Evolutionary conservation across 2,113 vertebrate species (phyloP).

Genomic region (Platanista minor): DNA sequence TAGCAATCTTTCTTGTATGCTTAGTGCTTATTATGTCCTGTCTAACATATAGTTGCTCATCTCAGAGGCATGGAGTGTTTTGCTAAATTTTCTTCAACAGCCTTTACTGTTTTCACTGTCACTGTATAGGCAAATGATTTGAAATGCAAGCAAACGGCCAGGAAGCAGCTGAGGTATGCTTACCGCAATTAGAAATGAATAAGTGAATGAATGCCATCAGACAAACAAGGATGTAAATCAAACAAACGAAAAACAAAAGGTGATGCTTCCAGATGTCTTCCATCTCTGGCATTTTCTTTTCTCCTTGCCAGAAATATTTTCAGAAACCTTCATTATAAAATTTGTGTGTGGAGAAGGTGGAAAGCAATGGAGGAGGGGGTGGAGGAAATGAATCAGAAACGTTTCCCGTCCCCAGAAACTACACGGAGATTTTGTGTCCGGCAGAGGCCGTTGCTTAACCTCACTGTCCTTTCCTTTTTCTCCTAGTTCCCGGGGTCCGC

Average conservation of each 20-base stretch:
- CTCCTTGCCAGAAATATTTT: background rate
- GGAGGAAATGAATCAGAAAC: background rate
- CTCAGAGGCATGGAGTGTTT: background rate
- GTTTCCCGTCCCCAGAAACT: background rate
- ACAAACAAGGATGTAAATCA: background rate
- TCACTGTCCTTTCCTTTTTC: background rate
- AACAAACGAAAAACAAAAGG: background rate
- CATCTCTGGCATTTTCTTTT: background rate
- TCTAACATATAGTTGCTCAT: background rate
- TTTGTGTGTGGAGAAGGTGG: background rate
- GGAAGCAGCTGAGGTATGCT: background rate
- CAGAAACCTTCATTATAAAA: background rate
- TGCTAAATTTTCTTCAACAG: background rate
- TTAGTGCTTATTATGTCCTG: background rate
- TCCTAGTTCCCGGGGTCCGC: background rate
- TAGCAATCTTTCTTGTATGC: background rate
- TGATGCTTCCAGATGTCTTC: background rate
- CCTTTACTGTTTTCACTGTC: background rate
- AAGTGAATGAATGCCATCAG: background rate
- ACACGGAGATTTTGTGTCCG: background rate
- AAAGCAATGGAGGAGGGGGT: background rate
- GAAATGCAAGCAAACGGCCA: background rate
- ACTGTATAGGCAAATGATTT: background rate
- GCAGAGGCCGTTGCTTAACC: background rate
- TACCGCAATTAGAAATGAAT: background rate